Evolutionary conservation across 2,888 invertebrate genomes (phyloP).

Genomic region (Deilephila porcellus): DNA sequence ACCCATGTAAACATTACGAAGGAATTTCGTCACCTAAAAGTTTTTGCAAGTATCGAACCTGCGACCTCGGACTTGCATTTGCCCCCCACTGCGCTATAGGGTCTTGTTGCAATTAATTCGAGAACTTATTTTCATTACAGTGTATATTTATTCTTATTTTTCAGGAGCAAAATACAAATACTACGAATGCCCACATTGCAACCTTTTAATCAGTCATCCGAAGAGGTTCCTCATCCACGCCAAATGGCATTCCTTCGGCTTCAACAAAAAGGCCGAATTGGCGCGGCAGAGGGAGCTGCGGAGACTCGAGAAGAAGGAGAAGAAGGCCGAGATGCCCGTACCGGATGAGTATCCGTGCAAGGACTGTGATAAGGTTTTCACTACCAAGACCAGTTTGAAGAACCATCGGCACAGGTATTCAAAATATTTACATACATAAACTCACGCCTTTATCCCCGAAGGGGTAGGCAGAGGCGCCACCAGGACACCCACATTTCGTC

Average conservation of each 20-base stretch:
- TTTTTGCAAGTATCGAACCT: too few species aligned
- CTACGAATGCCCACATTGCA: conserved; percentile 71
- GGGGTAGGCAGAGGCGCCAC: too few species aligned
- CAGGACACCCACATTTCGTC: too few species aligned
- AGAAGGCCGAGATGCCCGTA: conserved; percentile 39
- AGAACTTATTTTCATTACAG: too few species aligned
- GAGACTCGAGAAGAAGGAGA: conserved; percentile 43
- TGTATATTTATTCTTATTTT: conserved; percentile 32
- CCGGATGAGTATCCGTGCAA: conserved; percentile 60
- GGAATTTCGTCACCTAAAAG: too few species aligned
- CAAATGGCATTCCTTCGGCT: conserved; percentile 77
- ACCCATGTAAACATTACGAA: too few species aligned
- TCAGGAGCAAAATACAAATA: conserved; percentile 48
- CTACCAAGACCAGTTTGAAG: conserved; percentile 62
- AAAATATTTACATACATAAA: too few species aligned
- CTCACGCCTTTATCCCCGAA: too few species aligned
- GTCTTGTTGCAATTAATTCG: too few species aligned
- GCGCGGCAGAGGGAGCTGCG: conserved; percentile 54
- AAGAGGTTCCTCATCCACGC: conserved; percentile 74
- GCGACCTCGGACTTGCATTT: too few species aligned
- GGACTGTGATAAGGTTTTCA: conserved; percentile 70
- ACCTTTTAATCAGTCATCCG: conserved; percentile 62
- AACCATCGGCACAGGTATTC: conserved; percentile 68
- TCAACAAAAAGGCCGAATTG: conserved; percentile 57
- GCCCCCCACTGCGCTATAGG: too few species aligned